Evolutionary conservation across 1,140 invertebrate species (phyloP), one percentile per base, ranked within the genome.

Genomic region (Ctenoplectra terminalis): DNA sequence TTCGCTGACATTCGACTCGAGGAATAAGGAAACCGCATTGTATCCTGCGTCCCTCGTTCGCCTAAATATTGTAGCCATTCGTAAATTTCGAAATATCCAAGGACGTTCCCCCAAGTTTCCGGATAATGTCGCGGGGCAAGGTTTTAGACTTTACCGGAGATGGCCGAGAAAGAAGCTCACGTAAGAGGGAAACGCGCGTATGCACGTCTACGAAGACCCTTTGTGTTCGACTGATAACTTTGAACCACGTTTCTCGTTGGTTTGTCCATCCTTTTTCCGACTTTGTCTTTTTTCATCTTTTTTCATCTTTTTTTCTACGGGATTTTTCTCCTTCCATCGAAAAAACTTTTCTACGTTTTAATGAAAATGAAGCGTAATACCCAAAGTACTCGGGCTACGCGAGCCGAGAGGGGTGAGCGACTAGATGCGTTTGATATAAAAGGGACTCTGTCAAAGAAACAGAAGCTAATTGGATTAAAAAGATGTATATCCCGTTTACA

Each of bases 11-110:
- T 69, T 29, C 66, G 37, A 46, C 75, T 29, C 63, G n/a, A 56
- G 58, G 43, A 54, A 74, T 67, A 61, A 86, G 64, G 80, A 85
- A 78, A 74, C 81, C 79, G 70, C 76, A 64, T 56, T 70, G 40
- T 46, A 34, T 64, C 34, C 43, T 29, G 23, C 29, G 9, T 26
- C 29, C 73, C 17, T 50, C 43, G n/a, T 23, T 8, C 15, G 31
- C 26, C 13, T 87, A 63, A 87, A 87, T 87, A 84, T 87, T 87
- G 60, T 52, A 87, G 64, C 56, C 52, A 37, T 87, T 87, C 85
- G 86, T 87, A 86, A 87, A 87, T 81, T 87, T 73, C 69, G 61
- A 74, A 87, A 84, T 77, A 61, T 50, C 77, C 60, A 56, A 4
- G 26, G 15, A 72, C 56, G 40, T 37, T 78, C 34, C 50, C 58